phyloP scores from a whole-genome alignment of 2,888 invertebrate species.

The Eristalis intricaria region DNA sequence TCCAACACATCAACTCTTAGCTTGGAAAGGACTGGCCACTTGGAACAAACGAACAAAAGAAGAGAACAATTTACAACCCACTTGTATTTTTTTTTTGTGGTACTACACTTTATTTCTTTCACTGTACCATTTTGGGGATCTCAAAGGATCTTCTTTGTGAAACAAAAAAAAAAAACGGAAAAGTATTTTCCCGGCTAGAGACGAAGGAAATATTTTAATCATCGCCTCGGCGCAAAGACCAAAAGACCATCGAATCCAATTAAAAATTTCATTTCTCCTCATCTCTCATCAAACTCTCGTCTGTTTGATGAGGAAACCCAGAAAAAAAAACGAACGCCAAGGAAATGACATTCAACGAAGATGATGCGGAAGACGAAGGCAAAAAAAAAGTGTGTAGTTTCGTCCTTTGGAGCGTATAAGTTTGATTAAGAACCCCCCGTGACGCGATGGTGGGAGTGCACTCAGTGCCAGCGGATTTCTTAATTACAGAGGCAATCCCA shows the following conservation, averaged over 20 bases:
- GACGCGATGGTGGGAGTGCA: conserved; percentile 13
- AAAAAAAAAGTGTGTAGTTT: conserved; percentile 4
- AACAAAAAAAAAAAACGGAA: not conserved
- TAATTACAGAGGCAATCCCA: conserved; percentile 52
- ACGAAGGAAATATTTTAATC: conserved; percentile 28
- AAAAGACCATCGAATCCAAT: conserved; percentile 53
- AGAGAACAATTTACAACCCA: not conserved
- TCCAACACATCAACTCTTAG: not conserved
- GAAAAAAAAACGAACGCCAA: not conserved
- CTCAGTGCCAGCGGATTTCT: conserved; percentile 31
- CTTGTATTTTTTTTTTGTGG: not conserved
- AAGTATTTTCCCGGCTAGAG: not conserved
- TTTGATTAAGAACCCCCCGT: conserved; percentile 39
- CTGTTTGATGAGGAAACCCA: not conserved
- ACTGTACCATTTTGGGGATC: not conserved
- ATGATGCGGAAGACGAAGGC: not conserved
- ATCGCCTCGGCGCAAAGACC: conserved; percentile 16
- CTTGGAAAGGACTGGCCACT: not conserved
- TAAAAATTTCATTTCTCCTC: conserved; percentile 33
- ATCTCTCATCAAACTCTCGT: conserved; percentile 17
- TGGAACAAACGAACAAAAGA: not conserved
- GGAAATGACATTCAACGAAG: not conserved
- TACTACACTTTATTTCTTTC: not conserved
- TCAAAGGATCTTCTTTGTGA: not conserved
- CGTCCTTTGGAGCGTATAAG: conserved; percentile 26